Evolutionary conservation across 2,797 vertebrate species (phyloP).

Genomic region (Mionectes olivaceus): DNA sequence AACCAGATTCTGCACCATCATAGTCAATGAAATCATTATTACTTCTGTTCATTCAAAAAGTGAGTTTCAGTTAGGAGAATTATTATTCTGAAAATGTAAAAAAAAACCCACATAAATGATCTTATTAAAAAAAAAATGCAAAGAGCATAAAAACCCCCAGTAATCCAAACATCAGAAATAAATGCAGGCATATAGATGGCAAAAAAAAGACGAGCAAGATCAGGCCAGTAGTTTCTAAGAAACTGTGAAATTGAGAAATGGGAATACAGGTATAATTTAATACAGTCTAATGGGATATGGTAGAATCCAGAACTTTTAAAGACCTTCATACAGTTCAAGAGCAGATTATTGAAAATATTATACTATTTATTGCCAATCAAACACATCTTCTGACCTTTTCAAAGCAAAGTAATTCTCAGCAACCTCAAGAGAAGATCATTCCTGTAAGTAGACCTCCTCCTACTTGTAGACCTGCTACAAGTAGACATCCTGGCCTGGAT

Average conservation of each 20-base stretch:
- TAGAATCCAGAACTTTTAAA: not conserved
- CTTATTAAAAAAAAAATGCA: fast-evolving
- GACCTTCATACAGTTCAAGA: not conserved
- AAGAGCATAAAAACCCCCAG: fast-evolving
- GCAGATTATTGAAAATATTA: not conserved
- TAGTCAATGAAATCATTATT: not conserved
- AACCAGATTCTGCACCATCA: not conserved
- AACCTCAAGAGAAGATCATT: not conserved
- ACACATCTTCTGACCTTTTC: not conserved
- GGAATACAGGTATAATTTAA: not conserved
- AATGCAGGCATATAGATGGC: not conserved
- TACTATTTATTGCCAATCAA: not conserved
- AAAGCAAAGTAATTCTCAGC: not conserved
- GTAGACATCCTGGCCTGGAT: too few relatives aligned
- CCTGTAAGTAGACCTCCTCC: not conserved
- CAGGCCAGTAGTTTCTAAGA: not conserved
- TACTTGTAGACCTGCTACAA: too few relatives aligned
- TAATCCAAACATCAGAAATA: not conserved
- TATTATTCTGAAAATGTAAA: not conserved
- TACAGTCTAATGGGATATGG: not conserved
- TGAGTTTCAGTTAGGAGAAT: not conserved
- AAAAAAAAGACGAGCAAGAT: not conserved
- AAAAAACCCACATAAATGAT: not conserved
- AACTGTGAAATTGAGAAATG: not conserved
- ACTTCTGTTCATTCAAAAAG: not conserved